Evolutionary conservation across 1,140 invertebrate genomes (phyloP).

Genomic region (Pemphigus obesinymphae): DNA sequence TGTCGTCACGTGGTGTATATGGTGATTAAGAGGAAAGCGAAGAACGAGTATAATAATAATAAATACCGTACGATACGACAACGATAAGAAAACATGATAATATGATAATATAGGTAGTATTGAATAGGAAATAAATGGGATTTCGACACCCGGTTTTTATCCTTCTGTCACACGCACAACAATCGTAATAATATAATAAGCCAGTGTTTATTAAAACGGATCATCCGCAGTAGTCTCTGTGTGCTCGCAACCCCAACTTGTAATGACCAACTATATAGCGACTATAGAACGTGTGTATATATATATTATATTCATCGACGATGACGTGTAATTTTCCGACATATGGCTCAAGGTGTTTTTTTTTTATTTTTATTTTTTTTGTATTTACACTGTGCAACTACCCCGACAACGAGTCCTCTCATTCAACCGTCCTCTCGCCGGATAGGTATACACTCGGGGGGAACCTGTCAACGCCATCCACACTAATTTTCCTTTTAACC

Average conservation of each 20-base stretch:
- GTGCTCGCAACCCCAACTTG: background rate
- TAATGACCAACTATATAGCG: background rate
- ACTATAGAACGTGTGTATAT: background rate
- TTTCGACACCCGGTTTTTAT: slow-evolving; percentile 3
- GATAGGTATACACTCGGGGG: background rate
- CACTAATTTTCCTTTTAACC: slow-evolving; percentile 5
- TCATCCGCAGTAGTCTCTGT: background rate
- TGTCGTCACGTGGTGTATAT: background rate
- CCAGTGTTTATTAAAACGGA: slow-evolving; percentile 4
- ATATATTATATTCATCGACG: background rate
- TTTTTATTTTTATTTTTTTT: background rate
- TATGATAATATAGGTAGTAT: background rate
- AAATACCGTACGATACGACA: background rate
- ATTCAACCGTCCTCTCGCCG: background rate
- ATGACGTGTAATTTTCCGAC: slow-evolving; percentile 14
- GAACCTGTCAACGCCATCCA: slow-evolving; percentile 15
- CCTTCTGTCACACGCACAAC: background rate
- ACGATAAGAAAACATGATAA: background rate
- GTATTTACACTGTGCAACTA: background rate
- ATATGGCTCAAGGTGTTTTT: background rate
- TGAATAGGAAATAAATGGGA: background rate
- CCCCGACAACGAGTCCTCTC: background rate
- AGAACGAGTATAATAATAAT: background rate
- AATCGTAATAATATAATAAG: background rate
- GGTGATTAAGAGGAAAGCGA: background rate